Evolutionary conservation across 1,140 invertebrate species (phyloP).

Genomic region (Aphis gossypii): DNA sequence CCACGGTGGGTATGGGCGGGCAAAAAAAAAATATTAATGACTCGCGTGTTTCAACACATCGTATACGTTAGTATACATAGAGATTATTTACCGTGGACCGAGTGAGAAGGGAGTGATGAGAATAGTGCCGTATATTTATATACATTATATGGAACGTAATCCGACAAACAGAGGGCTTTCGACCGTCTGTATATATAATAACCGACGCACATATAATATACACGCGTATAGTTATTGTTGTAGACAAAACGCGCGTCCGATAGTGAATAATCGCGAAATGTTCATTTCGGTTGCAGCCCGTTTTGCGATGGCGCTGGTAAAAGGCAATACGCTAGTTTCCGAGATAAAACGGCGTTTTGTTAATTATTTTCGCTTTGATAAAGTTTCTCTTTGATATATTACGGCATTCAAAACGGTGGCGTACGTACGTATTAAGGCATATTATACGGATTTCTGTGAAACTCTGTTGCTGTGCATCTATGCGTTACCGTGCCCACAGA

Average conservation of each 20-base stretch:
- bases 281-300: neutral
- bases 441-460: too few relatives aligned
- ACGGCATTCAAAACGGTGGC: neutral
- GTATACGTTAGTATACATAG: neutral
- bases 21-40: constrained; percentile 33
- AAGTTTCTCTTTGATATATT: constrained; percentile 5
- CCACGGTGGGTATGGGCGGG: neutral
- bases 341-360: neutral
- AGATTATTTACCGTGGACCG: constrained; percentile 30
- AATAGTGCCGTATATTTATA: neutral
- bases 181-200: neutral
- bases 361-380: neutral
- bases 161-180: neutral
- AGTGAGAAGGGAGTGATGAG: neutral
- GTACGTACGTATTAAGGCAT: neutral
- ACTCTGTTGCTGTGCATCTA: neutral
- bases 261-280: neutral
- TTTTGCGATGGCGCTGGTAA: neutral
- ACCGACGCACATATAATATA: neutral
- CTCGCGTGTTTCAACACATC: neutral
- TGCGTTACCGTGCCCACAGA: neutral
- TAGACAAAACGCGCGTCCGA: neutral
- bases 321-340: neutral
- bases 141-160: neutral
- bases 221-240: neutral